Percentiles rank a stretch among this genome's conserved stretches.
Evolutionary conservation across 2,797 vertebrate genomes (phyloP).

Genomic region (Myiothlypis coronata): DNA sequence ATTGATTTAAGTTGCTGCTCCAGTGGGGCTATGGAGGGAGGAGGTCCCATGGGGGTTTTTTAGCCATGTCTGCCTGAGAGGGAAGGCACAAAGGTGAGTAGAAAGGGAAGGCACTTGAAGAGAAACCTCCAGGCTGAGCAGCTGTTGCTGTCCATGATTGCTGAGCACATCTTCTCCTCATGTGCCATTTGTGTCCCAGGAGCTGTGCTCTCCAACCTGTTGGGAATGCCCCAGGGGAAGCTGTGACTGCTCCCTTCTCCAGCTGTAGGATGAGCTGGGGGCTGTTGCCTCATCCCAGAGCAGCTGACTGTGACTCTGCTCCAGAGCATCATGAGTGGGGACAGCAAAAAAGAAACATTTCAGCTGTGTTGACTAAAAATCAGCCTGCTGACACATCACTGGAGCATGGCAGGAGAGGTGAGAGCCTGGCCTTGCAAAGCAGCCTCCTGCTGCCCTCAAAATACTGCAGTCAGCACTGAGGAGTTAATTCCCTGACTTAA

Average conservation of each 20-base stretch:
- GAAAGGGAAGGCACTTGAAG: not conserved
- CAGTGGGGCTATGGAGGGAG: not conserved
- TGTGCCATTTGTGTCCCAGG: not conserved
- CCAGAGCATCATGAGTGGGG: not conserved
- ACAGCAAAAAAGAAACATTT: constrained; percentile 10
- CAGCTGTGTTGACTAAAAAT: not conserved
- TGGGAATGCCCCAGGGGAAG: not conserved
- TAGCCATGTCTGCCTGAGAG: not conserved
- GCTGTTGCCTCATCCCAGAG: not conserved
- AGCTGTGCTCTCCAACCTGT: not conserved
- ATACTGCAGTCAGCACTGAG: constrained; percentile 9
- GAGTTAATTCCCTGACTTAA: not conserved
- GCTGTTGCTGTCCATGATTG: not conserved
- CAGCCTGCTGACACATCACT: not conserved
- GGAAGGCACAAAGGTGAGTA: not conserved
- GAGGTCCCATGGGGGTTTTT: not conserved
- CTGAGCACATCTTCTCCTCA: not conserved
- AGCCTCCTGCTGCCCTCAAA: not conserved
- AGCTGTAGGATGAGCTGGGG: not conserved
- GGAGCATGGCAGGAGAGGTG: not conserved
- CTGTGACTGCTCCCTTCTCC: not conserved
- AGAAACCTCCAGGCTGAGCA: not conserved
- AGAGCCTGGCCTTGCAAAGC: not conserved
- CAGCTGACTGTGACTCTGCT: not conserved
- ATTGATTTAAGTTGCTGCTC: not conserved